A percentile compares a stretch with the other conserved stretches of the same genome.
Evolutionary conservation across 2,113 vertebrate genomes (phyloP).

Genomic region (Notothenia coriiceps): DNA sequence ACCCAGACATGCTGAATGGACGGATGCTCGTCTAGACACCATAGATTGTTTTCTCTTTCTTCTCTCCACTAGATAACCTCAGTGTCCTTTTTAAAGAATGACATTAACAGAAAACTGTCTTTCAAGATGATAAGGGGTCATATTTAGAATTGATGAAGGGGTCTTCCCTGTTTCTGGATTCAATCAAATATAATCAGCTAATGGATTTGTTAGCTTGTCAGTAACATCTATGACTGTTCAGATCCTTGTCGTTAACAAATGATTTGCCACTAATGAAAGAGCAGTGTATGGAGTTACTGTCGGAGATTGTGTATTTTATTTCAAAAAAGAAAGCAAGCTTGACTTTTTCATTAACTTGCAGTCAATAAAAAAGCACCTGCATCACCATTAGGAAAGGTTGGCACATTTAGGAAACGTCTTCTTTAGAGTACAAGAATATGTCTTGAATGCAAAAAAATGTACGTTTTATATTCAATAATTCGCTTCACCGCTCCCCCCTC

Average conservation of each 20-base stretch:
- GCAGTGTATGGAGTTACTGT: not conserved
- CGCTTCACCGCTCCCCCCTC: constrained; percentile 10
- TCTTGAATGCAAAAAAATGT: constrained; percentile 2
- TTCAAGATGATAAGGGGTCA: constrained; percentile 19
- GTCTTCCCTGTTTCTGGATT: constrained; percentile 51
- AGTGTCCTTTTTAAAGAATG: not conserved
- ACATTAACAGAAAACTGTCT: constrained; percentile 5
- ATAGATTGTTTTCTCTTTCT: constrained; percentile 10
- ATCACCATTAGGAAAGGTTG: not conserved
- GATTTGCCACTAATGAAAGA: constrained; percentile 27
- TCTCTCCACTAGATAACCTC: not conserved
- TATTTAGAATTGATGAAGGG: constrained; percentile 73
- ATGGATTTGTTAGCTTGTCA: constrained; percentile 82
- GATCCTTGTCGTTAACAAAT: constrained; percentile 12
- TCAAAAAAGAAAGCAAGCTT: not conserved
- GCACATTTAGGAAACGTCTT: constrained; percentile 10
- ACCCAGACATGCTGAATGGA: constrained; percentile 43
- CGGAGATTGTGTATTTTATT: not conserved
- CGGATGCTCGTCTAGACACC: constrained; percentile 21
- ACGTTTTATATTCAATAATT: constrained; percentile 44
- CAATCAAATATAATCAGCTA: constrained; percentile 74
- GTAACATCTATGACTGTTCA: constrained; percentile 50
- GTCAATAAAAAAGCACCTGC: not conserved
- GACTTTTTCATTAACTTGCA: not conserved
- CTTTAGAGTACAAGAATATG: constrained; percentile 27